Percentiles rank a stretch among this genome's conserved stretches.
Evolutionary conservation across 2,888 invertebrate species (phyloP).

Genomic region (Antheraea assamensis): DNA sequence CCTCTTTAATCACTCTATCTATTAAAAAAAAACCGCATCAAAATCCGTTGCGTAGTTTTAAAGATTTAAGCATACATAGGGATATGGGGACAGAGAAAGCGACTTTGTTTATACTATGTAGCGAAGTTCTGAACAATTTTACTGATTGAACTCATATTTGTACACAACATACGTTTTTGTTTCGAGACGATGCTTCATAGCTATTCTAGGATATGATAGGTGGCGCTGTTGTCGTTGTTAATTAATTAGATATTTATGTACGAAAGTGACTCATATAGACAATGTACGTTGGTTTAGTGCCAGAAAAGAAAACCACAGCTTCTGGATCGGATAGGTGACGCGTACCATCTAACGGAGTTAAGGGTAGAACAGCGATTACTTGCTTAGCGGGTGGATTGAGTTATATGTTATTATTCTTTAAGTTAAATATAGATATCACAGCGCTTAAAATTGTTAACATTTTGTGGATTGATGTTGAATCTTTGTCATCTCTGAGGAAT

Average conservation of each 20-base stretch:
- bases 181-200: background rate
- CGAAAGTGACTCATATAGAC: background rate
- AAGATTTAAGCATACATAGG: no score
- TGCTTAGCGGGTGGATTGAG: no score
- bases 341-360: no score
- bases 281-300: background rate
- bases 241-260: background rate
- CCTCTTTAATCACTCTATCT: no score
- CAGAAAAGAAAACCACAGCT: background rate
- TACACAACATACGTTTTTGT: background rate
- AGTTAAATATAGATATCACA: no score
- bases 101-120: no score
- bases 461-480: background rate
- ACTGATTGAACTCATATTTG: background rate
- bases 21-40: no score
- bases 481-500: background rate
- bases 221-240: background rate
- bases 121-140: background rate
- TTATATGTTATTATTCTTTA: no score
- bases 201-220: background rate
- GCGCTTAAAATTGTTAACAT: no score
- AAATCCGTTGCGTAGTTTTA: no score
- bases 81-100: no score
- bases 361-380: no score
- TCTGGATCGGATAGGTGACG: background rate